These are phyloP conservation scores for Hepsetus odoe DNA, from an alignment of 2,113 vertebrate genomes.

Conservation along the genomic window DNA sequence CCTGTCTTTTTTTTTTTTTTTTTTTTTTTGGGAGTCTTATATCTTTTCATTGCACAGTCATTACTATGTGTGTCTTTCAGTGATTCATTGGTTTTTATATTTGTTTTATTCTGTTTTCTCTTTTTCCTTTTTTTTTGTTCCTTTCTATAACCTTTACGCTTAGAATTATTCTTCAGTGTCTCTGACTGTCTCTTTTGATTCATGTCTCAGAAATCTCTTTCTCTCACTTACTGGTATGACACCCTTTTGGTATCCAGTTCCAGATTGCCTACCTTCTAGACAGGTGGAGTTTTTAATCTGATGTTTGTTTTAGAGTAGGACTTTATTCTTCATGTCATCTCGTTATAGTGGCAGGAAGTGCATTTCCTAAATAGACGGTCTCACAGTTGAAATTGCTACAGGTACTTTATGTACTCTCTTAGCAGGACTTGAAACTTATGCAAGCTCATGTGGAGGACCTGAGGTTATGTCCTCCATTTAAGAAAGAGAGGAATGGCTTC, in stretches of 20 bases:
- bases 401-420: slow-evolving; percentile 5
- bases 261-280: neutral
- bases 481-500: neutral
- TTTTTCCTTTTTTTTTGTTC: neutral
- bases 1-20: neutral
- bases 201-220: neutral
- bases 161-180: neutral
- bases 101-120: too few relatives aligned
- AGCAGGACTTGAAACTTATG: slow-evolving; percentile 13
- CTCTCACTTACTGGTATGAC: neutral
- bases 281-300: neutral
- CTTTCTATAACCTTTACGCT: neutral
- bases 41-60: neutral
- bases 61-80: neutral
- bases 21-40: neutral
- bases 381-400: slow-evolving; percentile 4
- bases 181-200: neutral
- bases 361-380: neutral
- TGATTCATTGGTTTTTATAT: neutral
- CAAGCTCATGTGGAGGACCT: neutral
- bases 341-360: neutral
- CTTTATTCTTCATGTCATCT: too few relatives aligned
- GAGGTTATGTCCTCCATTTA: slow-evolving; percentile 30
- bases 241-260: neutral
- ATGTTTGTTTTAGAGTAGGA: neutral